A percentile compares a stretch with the other conserved stretches of the same genome.
Evolutionary conservation across 2,797 vertebrate species (phyloP).

Genomic region (Thaleichthys pacificus): DNA sequence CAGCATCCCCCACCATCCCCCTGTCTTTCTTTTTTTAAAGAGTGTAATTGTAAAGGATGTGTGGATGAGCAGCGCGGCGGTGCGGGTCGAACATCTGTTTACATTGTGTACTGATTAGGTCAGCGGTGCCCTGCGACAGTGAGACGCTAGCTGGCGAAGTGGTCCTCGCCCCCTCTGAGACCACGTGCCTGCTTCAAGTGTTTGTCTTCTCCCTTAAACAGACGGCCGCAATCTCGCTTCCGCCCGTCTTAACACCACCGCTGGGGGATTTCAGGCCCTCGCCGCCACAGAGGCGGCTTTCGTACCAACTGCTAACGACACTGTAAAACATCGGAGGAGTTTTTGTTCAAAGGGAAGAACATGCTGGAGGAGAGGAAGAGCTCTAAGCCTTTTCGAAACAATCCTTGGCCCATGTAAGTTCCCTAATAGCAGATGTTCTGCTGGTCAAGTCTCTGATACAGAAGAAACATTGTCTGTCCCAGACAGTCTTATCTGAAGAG

Average conservation of each 20-base stretch:
- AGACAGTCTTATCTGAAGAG: conserved; percentile 21
- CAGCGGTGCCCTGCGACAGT: conserved; percentile 65
- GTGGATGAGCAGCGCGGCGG: conserved; percentile 56
- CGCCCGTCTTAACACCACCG: conserved; percentile 52
- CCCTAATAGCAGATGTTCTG: conserved; percentile 38
- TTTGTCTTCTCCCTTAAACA: conserved; percentile 56
- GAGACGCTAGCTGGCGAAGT: conserved; percentile 66
- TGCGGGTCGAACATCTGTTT: conserved; percentile 62
- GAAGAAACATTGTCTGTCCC: conserved; percentile 19
- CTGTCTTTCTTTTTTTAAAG: conserved; percentile 48
- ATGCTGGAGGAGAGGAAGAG: conserved; percentile 34
- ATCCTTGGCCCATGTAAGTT: conserved; percentile 34
- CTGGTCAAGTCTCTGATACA: conserved; percentile 17
- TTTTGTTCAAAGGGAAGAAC: conserved; percentile 33
- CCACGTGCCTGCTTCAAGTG: conserved; percentile 41
- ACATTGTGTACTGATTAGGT: conserved; percentile 74
- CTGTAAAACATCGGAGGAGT: conserved; percentile 34
- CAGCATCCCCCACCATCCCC: conserved; percentile 1
- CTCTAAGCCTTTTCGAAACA: conserved; percentile 36
- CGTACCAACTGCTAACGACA: conserved; percentile 43
- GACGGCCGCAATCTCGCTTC: conserved; percentile 36
- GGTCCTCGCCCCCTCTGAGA: conserved; percentile 31
- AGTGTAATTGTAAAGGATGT: conserved; percentile 69
- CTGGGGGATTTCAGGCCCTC: conserved; percentile 53
- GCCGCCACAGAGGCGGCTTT: conserved; percentile 47